Conservation (phyloP, 2,797 vertebrate species). For the Scyliorhinus canicula region DNA sequence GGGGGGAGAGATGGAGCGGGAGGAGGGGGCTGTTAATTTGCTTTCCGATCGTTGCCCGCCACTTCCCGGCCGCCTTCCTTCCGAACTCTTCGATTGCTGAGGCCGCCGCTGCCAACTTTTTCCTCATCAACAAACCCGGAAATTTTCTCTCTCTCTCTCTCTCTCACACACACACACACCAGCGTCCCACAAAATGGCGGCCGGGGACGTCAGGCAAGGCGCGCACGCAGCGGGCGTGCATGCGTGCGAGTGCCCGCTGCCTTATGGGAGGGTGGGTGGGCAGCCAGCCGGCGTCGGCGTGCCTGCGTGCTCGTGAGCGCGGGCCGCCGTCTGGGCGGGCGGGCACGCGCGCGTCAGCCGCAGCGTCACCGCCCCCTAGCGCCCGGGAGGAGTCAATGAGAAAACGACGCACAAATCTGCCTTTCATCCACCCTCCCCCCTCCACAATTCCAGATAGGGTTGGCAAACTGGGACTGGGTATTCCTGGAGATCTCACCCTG, state of each 20-base stretch:
- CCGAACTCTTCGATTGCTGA: neutral
- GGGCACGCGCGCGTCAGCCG: too few species aligned
- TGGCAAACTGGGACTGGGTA: too few species aligned
- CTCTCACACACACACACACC: neutral
- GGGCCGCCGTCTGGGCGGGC: too few species aligned
- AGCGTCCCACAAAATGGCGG: slow-evolving; percentile 9
- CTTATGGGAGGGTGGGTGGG: neutral
- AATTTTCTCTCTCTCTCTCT: neutral
- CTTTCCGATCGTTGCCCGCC: neutral
- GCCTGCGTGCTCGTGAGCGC: too few species aligned
- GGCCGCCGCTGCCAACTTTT: slow-evolving; percentile 25
- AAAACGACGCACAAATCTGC: too few species aligned
- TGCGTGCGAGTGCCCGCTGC: neutral
- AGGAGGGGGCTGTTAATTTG: neutral
- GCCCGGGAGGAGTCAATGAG: neutral
- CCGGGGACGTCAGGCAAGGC: neutral
- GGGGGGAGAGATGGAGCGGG: too few species aligned
- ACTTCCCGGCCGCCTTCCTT: neutral
- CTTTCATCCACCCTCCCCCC: too few species aligned
- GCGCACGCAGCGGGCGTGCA: neutral
- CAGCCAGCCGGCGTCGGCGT: neutral
- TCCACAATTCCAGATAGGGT: too few species aligned
- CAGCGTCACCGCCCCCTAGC: neutral
- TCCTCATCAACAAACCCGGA: slow-evolving; percentile 33
- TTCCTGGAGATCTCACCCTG: too few species aligned